Evolutionary conservation across 2,797 vertebrate genomes (phyloP).

Genomic region (Brachyalestes nurse): DNA sequence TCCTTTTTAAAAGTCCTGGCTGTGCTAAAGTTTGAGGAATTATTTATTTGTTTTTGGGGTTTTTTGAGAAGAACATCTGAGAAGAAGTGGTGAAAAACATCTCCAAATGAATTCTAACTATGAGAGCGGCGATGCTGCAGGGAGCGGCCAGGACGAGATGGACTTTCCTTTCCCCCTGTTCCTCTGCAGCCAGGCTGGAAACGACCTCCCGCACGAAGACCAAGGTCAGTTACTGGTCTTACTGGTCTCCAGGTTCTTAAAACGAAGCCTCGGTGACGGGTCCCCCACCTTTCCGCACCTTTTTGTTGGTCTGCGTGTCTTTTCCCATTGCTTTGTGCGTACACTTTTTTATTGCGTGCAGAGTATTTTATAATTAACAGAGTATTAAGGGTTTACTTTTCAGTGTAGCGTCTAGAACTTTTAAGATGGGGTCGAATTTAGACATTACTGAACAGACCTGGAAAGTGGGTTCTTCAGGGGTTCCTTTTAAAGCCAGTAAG

Average conservation of each 20-base stretch:
- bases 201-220: constrained; percentile 76
- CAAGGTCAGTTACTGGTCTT: constrained; percentile 82
- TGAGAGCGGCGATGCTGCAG: constrained; percentile 54
- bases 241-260: neutral
- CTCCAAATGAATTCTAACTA: constrained; percentile 53
- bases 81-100: neutral
- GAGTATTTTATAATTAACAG: neutral
- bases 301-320: neutral
- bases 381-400: neutral
- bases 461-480: neutral
- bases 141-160: constrained; percentile 85
- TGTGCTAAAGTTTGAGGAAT: too few relatives aligned
- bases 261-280: neutral
- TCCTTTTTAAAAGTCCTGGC: too few relatives aligned
- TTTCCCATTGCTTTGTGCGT: neutral
- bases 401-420: neutral
- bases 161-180: constrained; percentile 89
- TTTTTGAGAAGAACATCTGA: too few relatives aligned
- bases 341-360: neutral
- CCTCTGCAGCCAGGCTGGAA: constrained; percentile 74
- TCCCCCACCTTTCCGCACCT: constrained; percentile 13
- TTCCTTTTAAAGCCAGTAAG: neutral
- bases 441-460: neutral
- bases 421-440: neutral
- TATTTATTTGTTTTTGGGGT: too few relatives aligned